Conservation (phyloP, 2,113 vertebrate species). For the Chloropsis cyanopogon region DNA sequence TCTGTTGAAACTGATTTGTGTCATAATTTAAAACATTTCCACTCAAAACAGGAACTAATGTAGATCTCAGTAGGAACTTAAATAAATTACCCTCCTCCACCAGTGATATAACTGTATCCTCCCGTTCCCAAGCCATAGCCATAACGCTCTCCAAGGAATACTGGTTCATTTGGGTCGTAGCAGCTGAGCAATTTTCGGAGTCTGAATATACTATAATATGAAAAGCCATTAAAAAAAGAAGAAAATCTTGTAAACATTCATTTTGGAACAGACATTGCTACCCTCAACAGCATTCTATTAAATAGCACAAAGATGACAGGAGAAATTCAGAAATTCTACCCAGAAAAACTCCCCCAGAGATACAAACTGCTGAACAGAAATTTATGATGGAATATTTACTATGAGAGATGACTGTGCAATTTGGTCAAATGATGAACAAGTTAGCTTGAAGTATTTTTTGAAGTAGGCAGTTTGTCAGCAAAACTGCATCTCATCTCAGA, state of each 20-base stretch:
- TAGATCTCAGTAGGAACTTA: neutral
- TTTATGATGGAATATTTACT: neutral
- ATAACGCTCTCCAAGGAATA: conserved; percentile 92
- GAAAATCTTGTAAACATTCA: neutral
- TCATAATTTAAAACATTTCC: neutral
- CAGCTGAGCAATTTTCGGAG: conserved; percentile 89
- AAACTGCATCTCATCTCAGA: neutral
- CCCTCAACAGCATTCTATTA: neutral
- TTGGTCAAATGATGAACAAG: neutral
- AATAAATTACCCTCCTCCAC: conserved; percentile 89
- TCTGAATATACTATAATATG: conserved; percentile 80
- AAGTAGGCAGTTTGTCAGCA: neutral
- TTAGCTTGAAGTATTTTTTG: neutral
- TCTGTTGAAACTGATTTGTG: neutral
- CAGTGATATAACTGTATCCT: conserved; percentile 96
- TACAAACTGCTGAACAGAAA: neutral
- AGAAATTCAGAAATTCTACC: neutral
- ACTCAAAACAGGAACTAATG: neutral
- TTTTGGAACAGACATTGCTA: neutral
- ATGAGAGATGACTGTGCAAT: neutral
- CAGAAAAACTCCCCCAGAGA: neutral
- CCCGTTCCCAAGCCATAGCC: conserved; percentile 92
- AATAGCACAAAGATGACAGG: neutral
- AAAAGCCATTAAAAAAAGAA: neutral
- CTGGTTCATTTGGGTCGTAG: conserved; percentile 81